These are phyloP conservation scores for Microtus pennsylvanicus DNA, from an alignment of 2,113 vertebrate species.

Conservation along the genomic window DNA sequence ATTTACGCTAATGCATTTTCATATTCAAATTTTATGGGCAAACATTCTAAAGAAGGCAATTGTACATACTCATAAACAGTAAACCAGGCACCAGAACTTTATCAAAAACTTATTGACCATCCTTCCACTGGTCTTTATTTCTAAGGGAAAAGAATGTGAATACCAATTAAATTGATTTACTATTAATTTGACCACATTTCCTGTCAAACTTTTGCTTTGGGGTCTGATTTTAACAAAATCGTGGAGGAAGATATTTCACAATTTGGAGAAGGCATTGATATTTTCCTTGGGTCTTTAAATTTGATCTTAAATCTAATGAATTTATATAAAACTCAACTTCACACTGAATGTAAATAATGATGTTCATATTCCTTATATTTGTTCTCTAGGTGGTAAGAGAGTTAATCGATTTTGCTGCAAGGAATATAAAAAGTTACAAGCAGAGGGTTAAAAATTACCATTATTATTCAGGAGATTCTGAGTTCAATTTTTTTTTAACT, in stretches of 20 bases:
- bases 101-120: neutral
- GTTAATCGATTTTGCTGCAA: neutral
- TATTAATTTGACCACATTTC: slow-evolving; percentile 31
- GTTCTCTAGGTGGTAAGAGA: neutral
- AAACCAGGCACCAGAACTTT: neutral
- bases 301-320: slow-evolving; percentile 26
- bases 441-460: slow-evolving; percentile 42
- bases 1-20: neutral
- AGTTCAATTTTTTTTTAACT: slow-evolving; percentile 32
- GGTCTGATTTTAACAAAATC: neutral
- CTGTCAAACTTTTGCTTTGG: neutral
- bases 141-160: slow-evolving; percentile 15
- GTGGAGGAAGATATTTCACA: neutral
- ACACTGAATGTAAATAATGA: neutral
- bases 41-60: neutral
- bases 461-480: slow-evolving; percentile 3
- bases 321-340: neutral
- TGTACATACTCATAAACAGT: neutral
- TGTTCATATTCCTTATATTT: slow-evolving; percentile 41
- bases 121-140: neutral
- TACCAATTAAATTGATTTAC: slow-evolving; percentile 7
- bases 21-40: neutral
- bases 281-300: slow-evolving; percentile 45
- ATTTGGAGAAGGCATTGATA: neutral
- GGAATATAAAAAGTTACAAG: slow-evolving; percentile 1